Evolutionary conservation across 2,888 invertebrate species (phyloP).

Genomic region (Tachina grossa): DNA sequence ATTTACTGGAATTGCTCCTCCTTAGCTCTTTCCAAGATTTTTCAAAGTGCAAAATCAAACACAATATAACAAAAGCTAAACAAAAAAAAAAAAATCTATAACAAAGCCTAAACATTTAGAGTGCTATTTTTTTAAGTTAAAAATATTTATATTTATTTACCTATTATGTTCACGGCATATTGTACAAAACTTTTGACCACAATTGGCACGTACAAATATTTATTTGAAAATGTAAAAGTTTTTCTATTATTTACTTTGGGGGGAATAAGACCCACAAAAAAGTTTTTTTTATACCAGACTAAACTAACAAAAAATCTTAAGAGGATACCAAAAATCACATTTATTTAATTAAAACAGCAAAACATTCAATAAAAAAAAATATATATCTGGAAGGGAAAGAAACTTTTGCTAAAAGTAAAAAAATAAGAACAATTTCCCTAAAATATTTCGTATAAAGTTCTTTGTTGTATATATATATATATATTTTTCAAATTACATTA

Average conservation of each 20-base stretch:
- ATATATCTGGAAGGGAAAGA: neutral
- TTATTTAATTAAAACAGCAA: constrained; percentile 25
- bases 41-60: no score
- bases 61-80: no score
- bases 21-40: no score
- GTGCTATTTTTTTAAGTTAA: neutral
- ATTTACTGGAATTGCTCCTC: no score
- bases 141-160: neutral
- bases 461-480: no score
- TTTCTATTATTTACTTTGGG: neutral
- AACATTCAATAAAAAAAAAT: neutral
- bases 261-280: constrained; percentile 6
- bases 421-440: neutral
- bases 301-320: neutral
- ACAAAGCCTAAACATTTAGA: constrained; percentile 1
- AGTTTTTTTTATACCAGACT: neutral
- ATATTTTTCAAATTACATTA: neutral
- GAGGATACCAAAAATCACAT: constrained; percentile 5
- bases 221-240: neutral
- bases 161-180: neutral
- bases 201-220: constrained; percentile 28
- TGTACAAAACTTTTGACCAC: constrained; percentile 15
- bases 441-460: neutral
- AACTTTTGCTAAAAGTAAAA: neutral
- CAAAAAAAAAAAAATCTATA: neutral